These are phyloP conservation scores for Ceryle rudis DNA, from an alignment of 2,797 vertebrate species.

Conservation along the genomic window DNA sequence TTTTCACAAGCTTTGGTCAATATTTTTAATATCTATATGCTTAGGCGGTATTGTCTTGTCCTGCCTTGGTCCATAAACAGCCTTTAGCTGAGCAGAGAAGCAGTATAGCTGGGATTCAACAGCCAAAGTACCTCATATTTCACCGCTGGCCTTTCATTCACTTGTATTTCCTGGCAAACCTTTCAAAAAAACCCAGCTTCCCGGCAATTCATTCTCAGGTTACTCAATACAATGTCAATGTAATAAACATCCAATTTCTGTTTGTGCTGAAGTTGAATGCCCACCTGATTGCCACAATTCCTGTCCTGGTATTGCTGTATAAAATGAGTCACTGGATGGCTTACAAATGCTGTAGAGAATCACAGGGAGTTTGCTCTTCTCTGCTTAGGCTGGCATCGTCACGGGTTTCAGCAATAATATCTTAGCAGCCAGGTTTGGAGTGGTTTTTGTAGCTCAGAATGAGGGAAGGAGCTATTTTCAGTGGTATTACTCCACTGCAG, in stretches of 20 bases:
- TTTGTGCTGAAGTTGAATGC: background rate
- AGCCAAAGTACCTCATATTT: background rate
- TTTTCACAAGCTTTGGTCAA: background rate
- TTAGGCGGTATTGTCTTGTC: background rate
- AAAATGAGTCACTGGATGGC: background rate
- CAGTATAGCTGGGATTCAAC: background rate
- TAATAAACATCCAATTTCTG: background rate
- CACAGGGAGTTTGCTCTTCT: background rate
- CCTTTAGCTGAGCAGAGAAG: background rate
- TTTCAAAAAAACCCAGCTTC: background rate
- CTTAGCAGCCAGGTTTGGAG: slow-evolving; percentile 2
- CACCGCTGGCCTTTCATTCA: background rate
- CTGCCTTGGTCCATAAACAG: background rate
- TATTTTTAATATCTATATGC: background rate
- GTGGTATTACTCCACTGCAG: background rate
- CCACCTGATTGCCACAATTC: background rate
- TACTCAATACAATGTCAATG: background rate
- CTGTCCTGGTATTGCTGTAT: background rate
- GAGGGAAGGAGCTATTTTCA: slow-evolving; percentile 40
- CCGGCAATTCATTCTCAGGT: background rate
- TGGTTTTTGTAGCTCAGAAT: background rate
- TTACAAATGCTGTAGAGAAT: background rate
- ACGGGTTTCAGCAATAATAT: background rate
- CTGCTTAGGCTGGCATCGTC: background rate
- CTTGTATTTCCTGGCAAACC: background rate